Base-by-base conservation (phyloP, 1,140 invertebrate genomes). In the Drosophila sproati region DNA sequence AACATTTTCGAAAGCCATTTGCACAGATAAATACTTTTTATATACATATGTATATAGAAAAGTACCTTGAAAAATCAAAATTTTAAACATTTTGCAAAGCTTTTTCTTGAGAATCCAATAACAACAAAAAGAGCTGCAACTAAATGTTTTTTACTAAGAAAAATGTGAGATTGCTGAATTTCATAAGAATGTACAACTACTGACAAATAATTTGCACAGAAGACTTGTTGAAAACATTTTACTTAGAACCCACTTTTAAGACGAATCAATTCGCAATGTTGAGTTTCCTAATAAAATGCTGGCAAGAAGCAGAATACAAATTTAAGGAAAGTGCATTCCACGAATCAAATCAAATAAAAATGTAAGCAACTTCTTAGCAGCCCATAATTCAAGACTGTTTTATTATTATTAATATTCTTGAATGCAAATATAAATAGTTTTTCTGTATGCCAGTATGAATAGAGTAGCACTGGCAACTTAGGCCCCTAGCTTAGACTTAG, bases 1-100 rank as follows among this genome's bases (percentile, higher is more conserved):
- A 51, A 60, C 59, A 52, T 20, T 39, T 8, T 39, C 29, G 20
- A 7, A 39, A 67, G 31, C 43, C 32, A 48, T 48, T 57, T 67
- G 52, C 63, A 31, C 34, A 8, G 47, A 35, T 57, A 39, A 67
- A 67, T 37, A 66, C 29, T 32, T 32, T 5, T 52, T n/a, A 5
- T 51, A n/a, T 31, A 12, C 12, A 12, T 12, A 12, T 12, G 12
- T 0, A 28, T 29, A 8, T 28, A 48, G 4, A 28, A 10, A 4
- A 3, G 45, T 48, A 70, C 50, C 68, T 70, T 70, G 59, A 62
- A 54, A 35, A 70, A 70, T 70, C 59, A 45, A 52, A n/a, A 52
- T 35, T 52, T 35, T 3, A 54, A 54, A 8, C n/a, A 12, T 32
- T 41, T 34, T 28, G 37, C 37, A 20, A 10, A 7, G 29, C 12